phyloP scores from a whole-genome alignment of 1,140 invertebrate genomes.

The Zaprionus taronus region DNA sequence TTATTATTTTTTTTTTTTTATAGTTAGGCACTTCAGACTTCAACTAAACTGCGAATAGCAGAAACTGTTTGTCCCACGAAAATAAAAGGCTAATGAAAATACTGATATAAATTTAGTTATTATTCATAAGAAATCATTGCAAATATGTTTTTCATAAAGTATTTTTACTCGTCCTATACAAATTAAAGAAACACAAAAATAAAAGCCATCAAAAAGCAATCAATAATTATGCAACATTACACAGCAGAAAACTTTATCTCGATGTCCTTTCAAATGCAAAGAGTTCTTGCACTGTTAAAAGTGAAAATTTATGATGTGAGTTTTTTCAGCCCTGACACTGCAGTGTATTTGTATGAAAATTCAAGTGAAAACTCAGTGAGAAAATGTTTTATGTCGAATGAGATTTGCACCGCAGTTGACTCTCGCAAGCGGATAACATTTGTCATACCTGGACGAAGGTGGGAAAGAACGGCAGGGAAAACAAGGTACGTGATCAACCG shows the following conservation, averaged over 20 bases:
- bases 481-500: constrained; percentile 30
- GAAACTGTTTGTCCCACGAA: too few species aligned
- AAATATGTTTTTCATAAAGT: not conserved
- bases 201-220: not conserved
- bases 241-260: constrained; percentile 4
- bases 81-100: too few species aligned
- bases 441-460: constrained; percentile 8
- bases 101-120: too few species aligned
- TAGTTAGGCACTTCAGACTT: too few species aligned
- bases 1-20: too few species aligned
- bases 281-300: not conserved
- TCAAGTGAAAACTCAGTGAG: constrained; percentile 3
- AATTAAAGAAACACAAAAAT: not conserved
- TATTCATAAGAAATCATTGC: not conserved
- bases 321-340: not conserved
- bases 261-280: not conserved
- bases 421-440: constrained; percentile 19
- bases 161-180: not conserved
- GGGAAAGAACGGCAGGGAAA: not conserved
- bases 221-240: constrained; percentile 2
- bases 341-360: not conserved
- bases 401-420: constrained; percentile 8
- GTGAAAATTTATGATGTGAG: constrained; percentile 3
- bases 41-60: too few species aligned
- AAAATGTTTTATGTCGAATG: constrained; percentile 16